Conservation (phyloP, 2,888 invertebrate species). For the Campaea margaritaria region DNA sequence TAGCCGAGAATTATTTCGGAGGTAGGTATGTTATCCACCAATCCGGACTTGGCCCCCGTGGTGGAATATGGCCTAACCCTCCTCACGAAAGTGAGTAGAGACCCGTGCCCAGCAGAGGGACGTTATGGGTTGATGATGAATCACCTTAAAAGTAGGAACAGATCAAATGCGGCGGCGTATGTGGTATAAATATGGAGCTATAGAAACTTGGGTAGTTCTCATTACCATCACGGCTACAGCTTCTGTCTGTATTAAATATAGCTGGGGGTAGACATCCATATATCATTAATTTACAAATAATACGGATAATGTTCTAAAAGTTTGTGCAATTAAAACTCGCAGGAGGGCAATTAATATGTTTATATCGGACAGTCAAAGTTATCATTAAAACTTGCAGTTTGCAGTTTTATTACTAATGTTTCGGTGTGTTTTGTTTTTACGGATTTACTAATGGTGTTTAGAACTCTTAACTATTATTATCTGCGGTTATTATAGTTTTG, state of each 20-base stretch:
- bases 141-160: no score
- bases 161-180: no score
- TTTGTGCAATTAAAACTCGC: slow-evolving; percentile 51
- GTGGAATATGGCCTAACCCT: no score
- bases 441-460: slow-evolving; percentile 24
- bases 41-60: no score
- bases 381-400: slow-evolving; percentile 50
- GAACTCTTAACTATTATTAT: slow-evolving; percentile 19
- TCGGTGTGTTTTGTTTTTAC: slow-evolving; percentile 20
- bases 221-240: not conserved
- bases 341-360: slow-evolving; percentile 53
- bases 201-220: no score
- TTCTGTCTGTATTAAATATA: not conserved
- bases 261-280: slow-evolving; percentile 13
- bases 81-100: no score
- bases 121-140: no score
- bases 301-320: slow-evolving; percentile 48
- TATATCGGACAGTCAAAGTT: slow-evolving; percentile 54
- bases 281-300: slow-evolving; percentile 39
- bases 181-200: no score
- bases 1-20: no score
- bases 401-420: slow-evolving; percentile 32
- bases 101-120: no score
- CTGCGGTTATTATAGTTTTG: slow-evolving; percentile 6
- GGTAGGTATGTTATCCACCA: no score